Percentiles rank a stretch among this genome's conserved stretches.
phyloP scores from a whole-genome alignment of 2,113 vertebrate species.

The Hyperopisus bebe region DNA sequence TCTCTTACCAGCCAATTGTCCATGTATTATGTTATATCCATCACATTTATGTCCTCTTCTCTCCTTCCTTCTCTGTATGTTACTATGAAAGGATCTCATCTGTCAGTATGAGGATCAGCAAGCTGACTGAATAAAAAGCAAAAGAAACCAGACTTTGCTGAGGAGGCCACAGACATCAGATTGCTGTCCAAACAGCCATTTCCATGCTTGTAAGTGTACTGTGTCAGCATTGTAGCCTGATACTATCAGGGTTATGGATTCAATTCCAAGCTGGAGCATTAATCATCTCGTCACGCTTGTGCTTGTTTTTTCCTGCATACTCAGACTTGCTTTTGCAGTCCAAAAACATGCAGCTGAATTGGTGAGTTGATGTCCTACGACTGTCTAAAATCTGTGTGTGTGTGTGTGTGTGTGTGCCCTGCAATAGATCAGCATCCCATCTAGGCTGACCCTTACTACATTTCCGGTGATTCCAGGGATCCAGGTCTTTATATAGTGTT shows the following conservation, averaged over 20 bases:
- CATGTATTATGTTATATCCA: not conserved
- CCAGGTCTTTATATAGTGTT: not conserved
- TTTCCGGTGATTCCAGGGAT: not conserved
- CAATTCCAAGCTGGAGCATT: not conserved
- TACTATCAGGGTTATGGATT: not conserved
- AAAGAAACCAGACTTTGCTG: not conserved
- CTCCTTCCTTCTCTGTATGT: conserved; percentile 22
- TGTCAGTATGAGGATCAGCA: not conserved
- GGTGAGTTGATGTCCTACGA: not conserved
- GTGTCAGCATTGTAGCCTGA: not conserved
- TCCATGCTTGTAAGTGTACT: not conserved
- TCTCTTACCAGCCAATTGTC: conserved; percentile 15
- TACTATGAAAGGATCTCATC: not conserved
- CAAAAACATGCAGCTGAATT: not conserved
- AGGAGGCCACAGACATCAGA: not conserved
- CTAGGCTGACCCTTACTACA: not conserved
- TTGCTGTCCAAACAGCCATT: not conserved
- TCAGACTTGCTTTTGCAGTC: not conserved
- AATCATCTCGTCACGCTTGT: not conserved
- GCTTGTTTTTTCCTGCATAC: not conserved
- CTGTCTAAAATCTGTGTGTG: not conserved
- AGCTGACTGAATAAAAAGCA: not conserved
- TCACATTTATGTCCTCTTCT: not conserved
- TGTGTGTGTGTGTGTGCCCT: not conserved
- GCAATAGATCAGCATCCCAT: not conserved